Conservation (phyloP, 2,888 invertebrate species). For the Phrixothrix hirtus region DNA sequence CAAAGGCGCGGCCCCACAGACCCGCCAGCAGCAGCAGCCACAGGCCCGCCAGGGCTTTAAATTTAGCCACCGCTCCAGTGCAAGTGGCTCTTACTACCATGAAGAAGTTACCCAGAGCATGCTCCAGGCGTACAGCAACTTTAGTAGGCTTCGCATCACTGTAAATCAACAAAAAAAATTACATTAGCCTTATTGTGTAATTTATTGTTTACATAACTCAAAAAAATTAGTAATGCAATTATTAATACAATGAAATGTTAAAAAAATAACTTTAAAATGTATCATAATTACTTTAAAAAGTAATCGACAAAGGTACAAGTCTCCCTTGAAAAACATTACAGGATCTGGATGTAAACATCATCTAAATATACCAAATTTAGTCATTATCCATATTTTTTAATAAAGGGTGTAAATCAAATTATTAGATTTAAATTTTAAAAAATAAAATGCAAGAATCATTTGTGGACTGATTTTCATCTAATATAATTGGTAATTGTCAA, state of each 20-base stretch:
- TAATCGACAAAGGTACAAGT: background rate
- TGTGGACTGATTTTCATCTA: too few species aligned
- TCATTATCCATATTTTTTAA: too few species aligned
- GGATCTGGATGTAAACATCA: too few species aligned
- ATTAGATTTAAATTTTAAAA: too few species aligned
- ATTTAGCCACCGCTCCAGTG: constrained; percentile 45
- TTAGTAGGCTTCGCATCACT: constrained; percentile 46
- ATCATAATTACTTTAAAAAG: background rate
- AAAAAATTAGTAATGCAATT: too few species aligned
- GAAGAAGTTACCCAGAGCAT: constrained; percentile 48
- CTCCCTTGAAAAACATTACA: too few species aligned
- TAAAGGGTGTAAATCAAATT: too few species aligned
- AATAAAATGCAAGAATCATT: too few species aligned
- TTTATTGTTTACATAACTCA: background rate
- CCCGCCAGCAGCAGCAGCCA: constrained; percentile 53
- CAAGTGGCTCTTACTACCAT: constrained; percentile 47
- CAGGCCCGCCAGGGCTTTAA: constrained; percentile 50
- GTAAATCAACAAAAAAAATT: constrained; percentile 30
- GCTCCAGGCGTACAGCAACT: constrained; percentile 45
- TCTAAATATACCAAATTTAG: too few species aligned
- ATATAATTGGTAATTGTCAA: too few species aligned
- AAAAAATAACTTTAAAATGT: background rate
- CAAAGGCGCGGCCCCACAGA: constrained; percentile 51
- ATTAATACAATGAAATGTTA: background rate
- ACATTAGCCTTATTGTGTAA: background rate